Base-by-base conservation (phyloP, 2,888 invertebrate species). In the Panopea generosa region DNA sequence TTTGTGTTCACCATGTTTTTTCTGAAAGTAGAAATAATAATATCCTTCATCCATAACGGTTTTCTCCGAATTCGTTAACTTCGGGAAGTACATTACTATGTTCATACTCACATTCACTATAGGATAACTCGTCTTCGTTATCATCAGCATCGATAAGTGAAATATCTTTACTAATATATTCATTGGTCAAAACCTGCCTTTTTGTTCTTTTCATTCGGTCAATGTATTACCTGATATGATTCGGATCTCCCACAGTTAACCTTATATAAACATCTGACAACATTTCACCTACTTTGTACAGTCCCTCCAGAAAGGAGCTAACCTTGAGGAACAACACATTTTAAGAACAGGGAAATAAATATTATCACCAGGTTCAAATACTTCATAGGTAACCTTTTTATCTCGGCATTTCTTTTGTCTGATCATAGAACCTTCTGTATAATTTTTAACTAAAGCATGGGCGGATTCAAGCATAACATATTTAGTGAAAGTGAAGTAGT, bases 291-390 rank as follows among this genome's bases (percentile, higher is more conserved):
- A 57, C 16, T 7, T 40, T 38, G 22, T 18, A 40, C 7, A 22
- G 57, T 9, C 40, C 40, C 16, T 40, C 9, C 57, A 38, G 40
- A 20, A 33, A 57, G 16, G 16, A 57, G 2, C 38, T 6, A 22
- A 57, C 33, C 22, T 57, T 57, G 22, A 40, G 40, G 9, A 40
- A 11, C 40, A 40, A 7, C 57, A 38, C 4, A 24, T 18, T 16
- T 57, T 57, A 40, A 24, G 2, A 2, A 29, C 29, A 29, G 55
- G 55, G 33, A 55, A 55, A 18, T 29, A 29, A n/a, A 57, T 40
- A 40, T 20, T 20, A 16, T 57, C 57, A 40, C 22, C 57, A 18
- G 29, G 40, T 22, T 57, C 14, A 20, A 57, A 33, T 40, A 1
- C 40, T 2, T 57, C 57, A 55, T n/a, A 55, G 11, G 24, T 29